Base-by-base conservation (phyloP, 2,113 vertebrate genomes). In the Shinisaurus crocodilurus region DNA sequence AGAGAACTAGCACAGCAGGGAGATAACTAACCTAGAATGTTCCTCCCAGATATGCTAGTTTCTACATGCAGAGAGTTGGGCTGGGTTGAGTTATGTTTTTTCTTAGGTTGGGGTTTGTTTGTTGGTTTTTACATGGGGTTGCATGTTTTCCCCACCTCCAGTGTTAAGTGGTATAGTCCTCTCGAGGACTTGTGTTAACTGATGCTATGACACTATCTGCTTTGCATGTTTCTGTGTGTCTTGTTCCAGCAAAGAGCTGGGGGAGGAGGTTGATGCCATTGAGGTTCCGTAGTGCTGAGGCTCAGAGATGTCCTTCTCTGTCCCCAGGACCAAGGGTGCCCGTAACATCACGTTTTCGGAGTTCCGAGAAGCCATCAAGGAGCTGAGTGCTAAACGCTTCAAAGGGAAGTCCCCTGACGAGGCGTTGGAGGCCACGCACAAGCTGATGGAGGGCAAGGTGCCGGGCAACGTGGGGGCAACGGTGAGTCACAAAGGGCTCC, bases 261-360 rank as follows among this genome's bases (percentile, higher is more conserved):
- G 54, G 60, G 60, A 63, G 60, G 60, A 63, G 18, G 18, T 34
- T 15, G 9, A 34, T 34, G 10, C 54, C n/a, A 40, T 76, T 72
- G 34, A 32, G 15, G 43, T 81, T 74, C 63, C 86, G 16, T 57
- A 32, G 27, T 60, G 13, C 37, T 76, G 45, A 72, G 54, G 50
- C 40, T 72, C 29, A 10, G 34, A 43, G 6, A 45, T 40, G 9
- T 32, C 20, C 91, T 82, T 89, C 1, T 83, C 27, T 90, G 0
- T 0, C 50, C 12, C 4, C 23, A 97, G 99, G 96, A 90, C 95
- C 85, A 99, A 98, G 94, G 96, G 97, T 5, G 97, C 95, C 85
- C 97, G 97, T 43, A 98, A 98, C 37, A 98, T 99, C 94, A 98
- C 96, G 2, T 98, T 98, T 79, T 94, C 96, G 63, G 98, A 99